phyloP scores from a whole-genome alignment of 2,113 vertebrate species.

The Tor tambroides region DNA sequence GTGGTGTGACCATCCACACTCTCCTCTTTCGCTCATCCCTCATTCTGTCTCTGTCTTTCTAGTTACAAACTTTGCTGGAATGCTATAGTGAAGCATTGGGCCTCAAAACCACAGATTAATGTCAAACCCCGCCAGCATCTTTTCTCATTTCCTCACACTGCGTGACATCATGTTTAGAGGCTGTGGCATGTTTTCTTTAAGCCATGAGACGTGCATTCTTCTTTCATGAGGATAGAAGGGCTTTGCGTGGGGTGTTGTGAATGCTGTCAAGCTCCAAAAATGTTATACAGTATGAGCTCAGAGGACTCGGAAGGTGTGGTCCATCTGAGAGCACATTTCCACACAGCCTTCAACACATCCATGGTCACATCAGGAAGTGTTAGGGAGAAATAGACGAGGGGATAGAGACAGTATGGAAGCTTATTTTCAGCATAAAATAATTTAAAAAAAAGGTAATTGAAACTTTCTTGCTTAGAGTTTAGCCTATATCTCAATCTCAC shows the following conservation, averaged over 20 bases:
- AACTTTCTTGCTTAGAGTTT: too few relatives aligned
- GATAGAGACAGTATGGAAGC: constrained; percentile 1
- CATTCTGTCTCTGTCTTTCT: constrained; percentile 43
- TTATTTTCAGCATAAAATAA: background rate
- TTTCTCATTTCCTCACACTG: constrained; percentile 43
- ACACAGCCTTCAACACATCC: background rate
- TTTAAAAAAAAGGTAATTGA: too few relatives aligned
- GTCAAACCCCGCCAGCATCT: constrained; percentile 53
- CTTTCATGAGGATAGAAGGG: constrained; percentile 5
- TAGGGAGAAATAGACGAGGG: background rate
- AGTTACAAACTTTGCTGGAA: constrained; percentile 44
- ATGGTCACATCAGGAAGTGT: constrained; percentile 28
- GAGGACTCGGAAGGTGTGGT: background rate
- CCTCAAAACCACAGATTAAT: constrained; percentile 59
- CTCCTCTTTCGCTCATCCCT: constrained; percentile 43
- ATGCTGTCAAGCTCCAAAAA: constrained; percentile 3
- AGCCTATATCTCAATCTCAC: background rate
- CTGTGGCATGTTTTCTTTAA: constrained; percentile 34
- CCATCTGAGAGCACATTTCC: constrained; percentile 6
- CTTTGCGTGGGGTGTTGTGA: background rate
- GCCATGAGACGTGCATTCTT: constrained; percentile 18
- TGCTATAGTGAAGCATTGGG: constrained; percentile 43
- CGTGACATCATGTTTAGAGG: constrained; percentile 51
- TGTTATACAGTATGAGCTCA: background rate
- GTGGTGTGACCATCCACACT: constrained; percentile 59